Conservation (phyloP, 2,888 invertebrate species). For the Macrophya alboannulata region DNA sequence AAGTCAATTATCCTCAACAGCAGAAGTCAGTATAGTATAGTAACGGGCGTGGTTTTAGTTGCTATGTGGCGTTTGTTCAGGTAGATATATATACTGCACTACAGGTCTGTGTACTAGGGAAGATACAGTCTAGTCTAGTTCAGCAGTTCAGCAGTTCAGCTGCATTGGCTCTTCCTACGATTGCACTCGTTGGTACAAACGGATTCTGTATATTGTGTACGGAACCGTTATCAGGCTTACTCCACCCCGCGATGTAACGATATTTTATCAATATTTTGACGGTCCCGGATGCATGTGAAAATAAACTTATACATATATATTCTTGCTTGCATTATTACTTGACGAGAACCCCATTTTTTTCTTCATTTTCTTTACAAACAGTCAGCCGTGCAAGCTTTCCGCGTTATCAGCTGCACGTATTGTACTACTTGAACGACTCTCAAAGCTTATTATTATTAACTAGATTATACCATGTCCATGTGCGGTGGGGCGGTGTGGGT, state of each 20-base stretch:
- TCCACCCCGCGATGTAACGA: not conserved
- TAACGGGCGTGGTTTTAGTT: constrained; percentile 43
- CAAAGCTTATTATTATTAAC: constrained; percentile 34
- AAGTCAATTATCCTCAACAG: constrained; percentile 35
- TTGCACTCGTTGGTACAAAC: not conserved
- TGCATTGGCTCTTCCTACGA: not conserved
- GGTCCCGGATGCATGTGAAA: not conserved
- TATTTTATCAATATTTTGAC: not conserved
- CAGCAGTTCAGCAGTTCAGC: not conserved
- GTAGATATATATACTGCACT: not conserved
- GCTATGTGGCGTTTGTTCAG: constrained; percentile 51
- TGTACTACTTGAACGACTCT: not conserved
- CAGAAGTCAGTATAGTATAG: constrained; percentile 34
- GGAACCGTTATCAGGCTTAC: constrained; percentile 1
- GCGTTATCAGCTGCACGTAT: not conserved
- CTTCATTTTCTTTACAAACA: not conserved
- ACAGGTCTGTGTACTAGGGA: not conserved
- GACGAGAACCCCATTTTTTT: too few species aligned
- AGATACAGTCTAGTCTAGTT: constrained; percentile 1
- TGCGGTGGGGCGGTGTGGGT: not conserved
- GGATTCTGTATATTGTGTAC: not conserved
- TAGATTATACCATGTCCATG: not conserved
- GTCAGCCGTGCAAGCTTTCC: not conserved
- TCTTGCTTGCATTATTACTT: too few species aligned
- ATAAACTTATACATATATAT: not conserved